Base-by-base conservation (phyloP, 2,888 invertebrate genomes). In the Agrotis clavis region DNA sequence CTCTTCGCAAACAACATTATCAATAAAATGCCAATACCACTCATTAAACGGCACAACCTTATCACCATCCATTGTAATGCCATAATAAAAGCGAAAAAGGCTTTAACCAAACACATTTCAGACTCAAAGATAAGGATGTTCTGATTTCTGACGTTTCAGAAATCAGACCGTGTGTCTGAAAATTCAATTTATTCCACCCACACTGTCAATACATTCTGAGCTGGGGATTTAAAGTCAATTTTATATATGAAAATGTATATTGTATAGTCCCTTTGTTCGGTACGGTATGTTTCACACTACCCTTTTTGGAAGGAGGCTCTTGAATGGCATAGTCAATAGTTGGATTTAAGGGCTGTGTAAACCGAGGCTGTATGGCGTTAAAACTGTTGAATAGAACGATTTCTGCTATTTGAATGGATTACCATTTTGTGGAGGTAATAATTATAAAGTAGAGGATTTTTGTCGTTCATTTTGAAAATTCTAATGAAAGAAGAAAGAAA, bases 201-300 rank as follows among this genome's bases (percentile, higher is more conserved):
- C 80, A 83, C 83, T 84, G 85, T 84, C 87, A 87, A 88, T 86
- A 86, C 83, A 82, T 77, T 82, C 79, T 86, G 90, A 92, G 89
- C 89, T 84, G 70, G 81, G 90, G 92, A 92, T 93, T 92, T 91
- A 86, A 86, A 91, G 88, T 86, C 90, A 92, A 92, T 93, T 92
- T 91, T 87, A 72, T 89, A 87, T 87, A 87, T 87, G 87, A 86
- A 82, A 86, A 83, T 80, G 47, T 84, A 77, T 85, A 71, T 57
- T 57, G n/a, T 56, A 30, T 30, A 30, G 57, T 21, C n/a, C 54
- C 47, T 86, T 81, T 84, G 82, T 84, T 79, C 67, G 63, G 25
- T 56, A 19, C 64, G 60, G 25, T 61, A 41, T 63, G 56, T 69
- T 71, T 71, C 48, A 72, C 61, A 67, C 51, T 65, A 77, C 79